Conservation (phyloP, 1,140 invertebrate species). For the Notospermus geniculatus region DNA sequence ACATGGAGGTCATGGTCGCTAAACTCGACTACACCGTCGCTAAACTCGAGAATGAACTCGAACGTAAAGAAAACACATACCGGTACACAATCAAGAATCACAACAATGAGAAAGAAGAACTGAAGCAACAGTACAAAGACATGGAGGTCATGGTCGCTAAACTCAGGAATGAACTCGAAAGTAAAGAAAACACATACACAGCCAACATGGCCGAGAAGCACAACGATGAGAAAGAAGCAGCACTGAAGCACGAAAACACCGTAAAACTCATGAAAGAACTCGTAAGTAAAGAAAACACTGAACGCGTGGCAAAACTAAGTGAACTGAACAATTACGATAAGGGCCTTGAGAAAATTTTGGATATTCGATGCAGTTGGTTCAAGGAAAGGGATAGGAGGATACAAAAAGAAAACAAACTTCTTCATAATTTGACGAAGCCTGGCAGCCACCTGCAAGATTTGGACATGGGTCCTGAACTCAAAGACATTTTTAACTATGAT, state of each 20-base stretch:
- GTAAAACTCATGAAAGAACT: background rate
- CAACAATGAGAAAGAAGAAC: no score
- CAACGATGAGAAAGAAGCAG: background rate
- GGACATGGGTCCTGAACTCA: background rate
- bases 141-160: no score
- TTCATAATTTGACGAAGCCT: background rate
- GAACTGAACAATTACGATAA: background rate
- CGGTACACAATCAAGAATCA: background rate
- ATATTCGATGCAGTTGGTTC: background rate
- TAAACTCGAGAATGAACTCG: no score
- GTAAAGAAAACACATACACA: background rate
- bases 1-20: no score
- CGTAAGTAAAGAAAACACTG: background rate
- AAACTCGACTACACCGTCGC: no score
- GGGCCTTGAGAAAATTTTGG: conserved; percentile 1
- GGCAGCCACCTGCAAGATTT: background rate
- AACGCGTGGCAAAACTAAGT: background rate
- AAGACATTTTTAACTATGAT: background rate
- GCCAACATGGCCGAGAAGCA: background rate
- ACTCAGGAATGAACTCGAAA: background rate
- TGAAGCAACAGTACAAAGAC: no score
- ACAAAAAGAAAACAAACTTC: background rate
- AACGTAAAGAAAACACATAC: background rate
- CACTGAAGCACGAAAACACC: background rate
- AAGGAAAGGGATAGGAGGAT: background rate